Conservation (phyloP, 2,888 invertebrate species). For the Idaea dimidiata region DNA sequence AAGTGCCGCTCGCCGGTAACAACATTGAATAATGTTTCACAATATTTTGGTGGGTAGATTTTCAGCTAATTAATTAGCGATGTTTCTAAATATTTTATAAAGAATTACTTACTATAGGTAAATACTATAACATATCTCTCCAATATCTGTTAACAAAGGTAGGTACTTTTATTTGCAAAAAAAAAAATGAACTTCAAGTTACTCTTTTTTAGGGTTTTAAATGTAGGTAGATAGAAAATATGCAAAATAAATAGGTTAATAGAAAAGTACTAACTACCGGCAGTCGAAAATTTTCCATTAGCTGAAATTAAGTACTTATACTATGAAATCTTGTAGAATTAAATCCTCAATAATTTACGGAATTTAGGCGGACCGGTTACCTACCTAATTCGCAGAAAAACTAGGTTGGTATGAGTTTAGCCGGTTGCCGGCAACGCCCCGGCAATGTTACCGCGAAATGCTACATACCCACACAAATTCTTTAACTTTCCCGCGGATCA, state of each 20-base stretch:
- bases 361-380: conserved; percentile 45
- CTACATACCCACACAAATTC: conserved; percentile 32
- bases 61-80: not conserved
- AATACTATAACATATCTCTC: no score
- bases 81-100: not conserved
- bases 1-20: not conserved
- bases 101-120: not conserved
- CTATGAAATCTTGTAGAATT: not conserved
- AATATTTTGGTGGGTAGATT: not conserved
- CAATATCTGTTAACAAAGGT: not conserved
- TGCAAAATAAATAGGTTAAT: no score
- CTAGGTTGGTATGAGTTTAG: conserved; percentile 41
- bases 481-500: conserved; percentile 14
- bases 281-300: not conserved
- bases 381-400: conserved; percentile 61
- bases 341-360: conserved; percentile 35
- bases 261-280: not conserved
- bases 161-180: no score
- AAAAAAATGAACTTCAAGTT: no score
- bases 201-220: no score
- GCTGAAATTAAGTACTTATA: not conserved
- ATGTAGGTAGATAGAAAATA: not conserved
- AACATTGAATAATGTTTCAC: not conserved
- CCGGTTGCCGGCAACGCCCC: conserved; percentile 52
- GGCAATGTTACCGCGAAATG: conserved; percentile 24